Evolutionary conservation across 2,113 vertebrate genomes (phyloP).

Genomic region (Tragelaphus imberbis): DNA sequence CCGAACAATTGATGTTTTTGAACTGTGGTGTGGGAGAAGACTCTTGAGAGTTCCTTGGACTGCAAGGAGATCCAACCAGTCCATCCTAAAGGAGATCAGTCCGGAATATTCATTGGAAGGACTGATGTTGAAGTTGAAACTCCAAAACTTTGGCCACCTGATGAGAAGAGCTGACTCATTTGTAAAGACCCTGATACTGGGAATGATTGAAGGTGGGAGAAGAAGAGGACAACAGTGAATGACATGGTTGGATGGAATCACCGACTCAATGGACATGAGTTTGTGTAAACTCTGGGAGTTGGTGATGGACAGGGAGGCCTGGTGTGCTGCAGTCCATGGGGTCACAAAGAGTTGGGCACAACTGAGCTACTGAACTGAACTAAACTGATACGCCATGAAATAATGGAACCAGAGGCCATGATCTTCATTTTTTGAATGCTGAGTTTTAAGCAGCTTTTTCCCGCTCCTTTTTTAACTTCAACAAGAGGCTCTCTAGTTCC

Average conservation of each 20-base stretch:
- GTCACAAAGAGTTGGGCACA: not conserved
- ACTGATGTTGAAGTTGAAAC: not conserved
- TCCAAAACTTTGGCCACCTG: not conserved
- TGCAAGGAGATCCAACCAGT: not conserved
- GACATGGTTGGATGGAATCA: not conserved
- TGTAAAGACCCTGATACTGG: not conserved
- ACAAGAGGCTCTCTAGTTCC: not conserved
- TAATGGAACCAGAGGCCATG: not conserved
- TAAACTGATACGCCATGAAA: not conserved
- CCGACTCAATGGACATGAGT: not conserved
- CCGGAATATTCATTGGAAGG: not conserved
- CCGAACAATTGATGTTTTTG: not conserved
- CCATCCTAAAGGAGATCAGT: not conserved
- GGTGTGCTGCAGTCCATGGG: not conserved
- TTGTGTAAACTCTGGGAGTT: not conserved
- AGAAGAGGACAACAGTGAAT: not conserved
- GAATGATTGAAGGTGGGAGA: not conserved
- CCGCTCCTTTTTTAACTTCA: not conserved
- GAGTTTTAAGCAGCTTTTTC: not conserved
- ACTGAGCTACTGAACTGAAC: not conserved
- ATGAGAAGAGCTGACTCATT: not conserved
- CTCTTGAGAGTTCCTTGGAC: not conserved
- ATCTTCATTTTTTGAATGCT: not conserved
- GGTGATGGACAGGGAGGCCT: not conserved
- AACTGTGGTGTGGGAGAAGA: not conserved